A percentile compares a stretch with the other conserved stretches of the same genome.
phyloP scores from a whole-genome alignment of 2,113 vertebrate species.

The Gymnocephalus cernua region DNA sequence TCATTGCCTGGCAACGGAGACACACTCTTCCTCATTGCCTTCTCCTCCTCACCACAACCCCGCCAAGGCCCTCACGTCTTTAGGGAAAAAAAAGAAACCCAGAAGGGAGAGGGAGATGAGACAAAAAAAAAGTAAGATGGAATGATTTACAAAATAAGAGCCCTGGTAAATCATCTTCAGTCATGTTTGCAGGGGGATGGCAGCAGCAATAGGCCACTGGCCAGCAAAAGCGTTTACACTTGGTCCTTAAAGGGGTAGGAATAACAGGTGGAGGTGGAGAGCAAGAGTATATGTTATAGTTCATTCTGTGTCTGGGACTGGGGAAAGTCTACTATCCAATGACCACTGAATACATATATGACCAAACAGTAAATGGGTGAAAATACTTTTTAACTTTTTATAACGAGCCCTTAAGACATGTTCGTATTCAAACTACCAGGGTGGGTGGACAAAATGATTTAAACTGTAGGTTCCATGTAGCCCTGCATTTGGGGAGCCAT shows the following conservation, averaged over 20 bases:
- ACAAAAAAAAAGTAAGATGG: background rate
- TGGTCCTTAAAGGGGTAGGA: background rate
- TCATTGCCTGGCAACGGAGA: conserved; percentile 94
- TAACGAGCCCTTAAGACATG: no score
- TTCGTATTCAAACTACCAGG: background rate
- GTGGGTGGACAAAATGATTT: background rate
- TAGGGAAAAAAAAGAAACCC: background rate
- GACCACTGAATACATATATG: background rate
- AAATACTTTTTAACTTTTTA: background rate
- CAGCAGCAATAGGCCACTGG: background rate
- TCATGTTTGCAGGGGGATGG: background rate
- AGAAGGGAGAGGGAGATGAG: background rate
- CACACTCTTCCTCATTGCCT: conserved; percentile 99
- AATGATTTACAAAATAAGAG: background rate
- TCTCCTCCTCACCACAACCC: conserved; percentile 96
- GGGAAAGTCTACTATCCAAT: background rate
- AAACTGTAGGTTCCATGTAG: no score
- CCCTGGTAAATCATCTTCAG: background rate
- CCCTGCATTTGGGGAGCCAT: background rate
- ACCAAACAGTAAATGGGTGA: background rate
- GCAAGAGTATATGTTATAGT: background rate
- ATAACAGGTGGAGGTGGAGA: background rate
- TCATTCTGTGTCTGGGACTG: background rate
- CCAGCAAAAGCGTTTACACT: background rate
- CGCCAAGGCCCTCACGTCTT: conserved; percentile 92